Evolutionary conservation across 1,140 invertebrate species (phyloP).

Genomic region (Dendrolimus punctatus): DNA sequence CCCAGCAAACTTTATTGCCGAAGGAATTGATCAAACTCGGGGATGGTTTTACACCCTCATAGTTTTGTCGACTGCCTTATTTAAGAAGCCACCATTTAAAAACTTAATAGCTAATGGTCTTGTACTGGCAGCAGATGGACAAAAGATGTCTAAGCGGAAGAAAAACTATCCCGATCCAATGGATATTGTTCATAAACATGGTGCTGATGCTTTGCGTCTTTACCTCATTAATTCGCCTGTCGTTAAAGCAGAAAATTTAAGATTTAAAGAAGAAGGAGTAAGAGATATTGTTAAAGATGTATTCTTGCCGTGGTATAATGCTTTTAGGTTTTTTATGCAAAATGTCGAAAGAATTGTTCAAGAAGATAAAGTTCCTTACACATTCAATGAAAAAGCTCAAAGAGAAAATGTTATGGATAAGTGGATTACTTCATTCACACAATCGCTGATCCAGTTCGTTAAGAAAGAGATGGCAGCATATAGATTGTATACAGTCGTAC

Average conservation of each 20-base stretch:
- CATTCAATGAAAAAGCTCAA: conserved; percentile 75
- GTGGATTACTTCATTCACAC: conserved; percentile 98
- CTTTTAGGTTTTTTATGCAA: conserved; percentile 95
- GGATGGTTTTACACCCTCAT: conserved; percentile 99
- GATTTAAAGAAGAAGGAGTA: conserved; percentile 98
- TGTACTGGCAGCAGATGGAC: conserved; percentile 95
- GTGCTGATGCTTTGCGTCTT: conserved; percentile 95
- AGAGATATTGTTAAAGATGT: conserved; percentile 97
- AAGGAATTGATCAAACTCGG: conserved; percentile 99
- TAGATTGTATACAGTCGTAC: conserved; percentile 95
- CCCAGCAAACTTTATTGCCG: conserved; percentile 99
- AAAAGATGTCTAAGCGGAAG: conserved; percentile 99
- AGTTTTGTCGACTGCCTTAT: conserved; percentile 96
- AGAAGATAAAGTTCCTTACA: conserved; percentile 77
- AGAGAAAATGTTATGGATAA: conserved; percentile 94
- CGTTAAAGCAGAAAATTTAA: conserved; percentile 95
- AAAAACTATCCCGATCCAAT: conserved; percentile 99
- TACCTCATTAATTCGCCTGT: conserved; percentile 99
- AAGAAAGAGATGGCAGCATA: conserved; percentile 96
- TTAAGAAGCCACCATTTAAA: conserved; percentile 97
- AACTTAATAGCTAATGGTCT: conserved; percentile 98
- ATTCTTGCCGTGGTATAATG: conserved; percentile 99
- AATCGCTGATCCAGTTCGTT: conserved; percentile 92
- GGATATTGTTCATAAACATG: conserved; percentile 93
- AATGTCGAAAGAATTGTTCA: conserved; percentile 88